Conservation (phyloP, 2,113 vertebrate genomes). For the Paralichthys olivaceus region DNA sequence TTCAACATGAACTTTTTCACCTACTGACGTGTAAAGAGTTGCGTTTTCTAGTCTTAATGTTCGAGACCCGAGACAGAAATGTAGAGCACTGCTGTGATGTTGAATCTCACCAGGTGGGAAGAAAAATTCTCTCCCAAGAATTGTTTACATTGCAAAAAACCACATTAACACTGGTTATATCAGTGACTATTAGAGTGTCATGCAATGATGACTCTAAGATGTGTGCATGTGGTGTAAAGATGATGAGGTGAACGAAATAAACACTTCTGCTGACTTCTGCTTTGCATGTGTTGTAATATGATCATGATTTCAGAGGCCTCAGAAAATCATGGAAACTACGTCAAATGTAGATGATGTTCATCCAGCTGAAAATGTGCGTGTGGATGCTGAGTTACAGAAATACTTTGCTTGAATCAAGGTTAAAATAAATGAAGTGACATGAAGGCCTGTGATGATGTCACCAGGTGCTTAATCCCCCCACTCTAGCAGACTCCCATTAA, state of each 20-base stretch:
- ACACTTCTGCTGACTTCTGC: conserved; percentile 15
- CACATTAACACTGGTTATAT: conserved; percentile 33
- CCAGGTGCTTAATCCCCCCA: too few relatives aligned
- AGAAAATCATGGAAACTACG: too few relatives aligned
- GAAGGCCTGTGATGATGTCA: too few relatives aligned
- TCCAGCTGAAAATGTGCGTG: too few relatives aligned
- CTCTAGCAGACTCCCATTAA: too few relatives aligned
- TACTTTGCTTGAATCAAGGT: too few relatives aligned
- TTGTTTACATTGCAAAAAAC: conserved; percentile 50
- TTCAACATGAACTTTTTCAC: conserved; percentile 27
- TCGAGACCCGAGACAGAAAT: conserved; percentile 11
- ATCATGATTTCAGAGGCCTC: not conserved
- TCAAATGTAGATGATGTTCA: too few relatives aligned
- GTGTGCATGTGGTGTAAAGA: conserved; percentile 1
- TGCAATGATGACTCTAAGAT: conserved; percentile 8
- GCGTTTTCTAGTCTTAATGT: conserved; percentile 43
- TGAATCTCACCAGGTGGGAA: not conserved
- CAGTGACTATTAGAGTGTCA: conserved; percentile 4
- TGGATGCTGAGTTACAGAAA: too few relatives aligned
- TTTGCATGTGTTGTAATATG: not conserved
- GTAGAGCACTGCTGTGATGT: conserved; percentile 14
- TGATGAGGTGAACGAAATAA: conserved; percentile 41
- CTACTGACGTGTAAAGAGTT: not conserved
- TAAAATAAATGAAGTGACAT: too few relatives aligned
- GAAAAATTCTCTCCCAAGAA: not conserved